Evolutionary conservation across 2,113 vertebrate species (phyloP).

Genomic region (Grallaria varia): DNA sequence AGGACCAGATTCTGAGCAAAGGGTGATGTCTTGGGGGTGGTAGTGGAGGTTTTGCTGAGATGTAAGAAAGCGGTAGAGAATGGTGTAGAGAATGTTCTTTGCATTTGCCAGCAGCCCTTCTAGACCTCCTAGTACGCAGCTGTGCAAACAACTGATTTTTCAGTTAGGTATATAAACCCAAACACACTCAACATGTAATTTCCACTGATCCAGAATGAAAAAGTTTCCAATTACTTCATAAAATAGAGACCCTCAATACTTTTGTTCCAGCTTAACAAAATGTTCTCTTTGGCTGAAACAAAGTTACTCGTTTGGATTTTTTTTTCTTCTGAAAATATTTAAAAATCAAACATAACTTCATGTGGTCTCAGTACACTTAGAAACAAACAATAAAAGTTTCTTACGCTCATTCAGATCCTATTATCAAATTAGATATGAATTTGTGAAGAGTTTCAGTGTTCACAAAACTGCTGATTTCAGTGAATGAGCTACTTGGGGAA

Average conservation of each 20-base stretch:
- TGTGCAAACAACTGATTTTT: conserved; percentile 19
- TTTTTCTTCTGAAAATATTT: neutral
- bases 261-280: neutral
- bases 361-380: neutral
- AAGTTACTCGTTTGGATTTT: neutral
- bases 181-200: neutral
- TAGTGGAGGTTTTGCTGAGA: neutral
- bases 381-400: neutral
- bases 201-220: neutral
- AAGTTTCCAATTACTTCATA: neutral
- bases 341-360: neutral
- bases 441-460: neutral
- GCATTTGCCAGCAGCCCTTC: neutral
- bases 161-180: neutral
- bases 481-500: neutral
- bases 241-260: neutral
- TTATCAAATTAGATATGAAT: neutral
- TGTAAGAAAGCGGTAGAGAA: neutral
- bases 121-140: neutral
- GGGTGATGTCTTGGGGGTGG: rapidly evolving
- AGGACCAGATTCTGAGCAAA: neutral
- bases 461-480: neutral
- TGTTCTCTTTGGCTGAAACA: neutral
- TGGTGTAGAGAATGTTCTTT: neutral
- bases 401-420: neutral